These are phyloP conservation scores for Vultur gryphus DNA, from an alignment of 2,797 vertebrate genomes.

Conservation along the genomic window DNA sequence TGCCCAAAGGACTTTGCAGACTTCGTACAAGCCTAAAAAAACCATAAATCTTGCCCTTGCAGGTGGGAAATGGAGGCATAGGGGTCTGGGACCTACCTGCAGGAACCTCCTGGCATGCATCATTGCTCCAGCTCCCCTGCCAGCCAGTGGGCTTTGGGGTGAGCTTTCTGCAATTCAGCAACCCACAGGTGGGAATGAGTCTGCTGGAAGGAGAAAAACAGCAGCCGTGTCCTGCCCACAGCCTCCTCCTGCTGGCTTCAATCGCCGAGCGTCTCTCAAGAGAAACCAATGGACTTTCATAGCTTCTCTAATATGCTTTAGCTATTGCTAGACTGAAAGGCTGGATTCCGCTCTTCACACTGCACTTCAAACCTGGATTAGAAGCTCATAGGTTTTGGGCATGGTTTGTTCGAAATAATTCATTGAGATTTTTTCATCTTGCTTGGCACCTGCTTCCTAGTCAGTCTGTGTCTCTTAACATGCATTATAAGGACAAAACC, in stretches of 20 bases:
- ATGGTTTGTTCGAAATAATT: neutral
- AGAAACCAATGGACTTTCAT: neutral
- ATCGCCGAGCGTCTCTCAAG: neutral
- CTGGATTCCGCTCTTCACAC: neutral
- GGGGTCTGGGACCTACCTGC: neutral
- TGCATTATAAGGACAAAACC: neutral
- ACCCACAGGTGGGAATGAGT: neutral
- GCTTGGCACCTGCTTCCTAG: neutral
- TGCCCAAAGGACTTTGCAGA: neutral
- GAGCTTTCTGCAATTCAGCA: neutral
- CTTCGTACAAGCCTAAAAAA: neutral
- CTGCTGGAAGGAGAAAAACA: neutral
- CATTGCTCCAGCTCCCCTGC: neutral
- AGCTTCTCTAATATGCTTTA: neutral
- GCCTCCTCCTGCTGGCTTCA: neutral
- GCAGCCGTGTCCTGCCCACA: neutral
- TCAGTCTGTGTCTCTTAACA: neutral
- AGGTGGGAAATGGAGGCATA: neutral
- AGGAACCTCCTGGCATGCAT: no score
- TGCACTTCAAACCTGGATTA: neutral
- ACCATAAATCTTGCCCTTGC: neutral
- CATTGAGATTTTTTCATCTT: neutral
- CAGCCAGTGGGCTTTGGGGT: neutral
- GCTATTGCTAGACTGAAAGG: neutral
- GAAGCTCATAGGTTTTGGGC: neutral